Evolutionary conservation across 2,888 invertebrate species (phyloP).

Genomic region (Melanotus villosus): DNA sequence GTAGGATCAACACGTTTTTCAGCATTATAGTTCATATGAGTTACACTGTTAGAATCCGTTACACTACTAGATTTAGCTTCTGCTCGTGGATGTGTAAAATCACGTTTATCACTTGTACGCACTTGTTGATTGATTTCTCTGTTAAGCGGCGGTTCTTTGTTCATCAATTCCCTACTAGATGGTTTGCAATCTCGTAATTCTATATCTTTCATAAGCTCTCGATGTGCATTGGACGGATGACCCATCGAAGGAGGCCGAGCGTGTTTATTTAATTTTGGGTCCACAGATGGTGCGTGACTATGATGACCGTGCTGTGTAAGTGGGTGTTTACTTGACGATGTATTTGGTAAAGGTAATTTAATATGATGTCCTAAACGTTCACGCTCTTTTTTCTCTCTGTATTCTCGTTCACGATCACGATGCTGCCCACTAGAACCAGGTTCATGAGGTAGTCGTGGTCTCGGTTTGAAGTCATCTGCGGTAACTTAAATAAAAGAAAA

Average conservation of each 20-base stretch:
- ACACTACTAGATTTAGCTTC: conserved; percentile 56
- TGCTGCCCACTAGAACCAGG: conserved; percentile 63
- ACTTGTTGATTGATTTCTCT: conserved; percentile 26
- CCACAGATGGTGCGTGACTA: conserved; percentile 57
- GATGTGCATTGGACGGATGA: conserved; percentile 47
- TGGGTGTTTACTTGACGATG: conserved; percentile 48
- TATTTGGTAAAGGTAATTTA: conserved; percentile 41
- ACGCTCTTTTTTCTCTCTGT: conserved; percentile 76
- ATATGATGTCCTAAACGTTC: conserved; percentile 70
- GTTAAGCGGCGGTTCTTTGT: conserved; percentile 15
- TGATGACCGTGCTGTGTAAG: conserved; percentile 52
- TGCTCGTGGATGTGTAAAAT: conserved; percentile 56
- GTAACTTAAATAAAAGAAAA: conserved; percentile 37
- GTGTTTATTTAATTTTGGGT: conserved; percentile 62
- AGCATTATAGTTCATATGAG: conserved; percentile 50
- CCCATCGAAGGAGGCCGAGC: conserved; percentile 55
- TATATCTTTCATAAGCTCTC: conserved; percentile 61
- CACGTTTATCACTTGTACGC: conserved; percentile 55
- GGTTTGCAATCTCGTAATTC: conserved; percentile 48
- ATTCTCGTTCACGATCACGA: conserved; percentile 73
- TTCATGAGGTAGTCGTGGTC: conserved; percentile 57
- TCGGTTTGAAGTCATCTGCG: conserved; percentile 3
- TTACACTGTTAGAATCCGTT: conserved; percentile 54
- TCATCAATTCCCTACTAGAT: conserved; percentile 18
- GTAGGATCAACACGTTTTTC: conserved; percentile 53